phyloP scores from a whole-genome alignment of 2,797 vertebrate species.

The Periophthalmus magnuspinnatus region DNA sequence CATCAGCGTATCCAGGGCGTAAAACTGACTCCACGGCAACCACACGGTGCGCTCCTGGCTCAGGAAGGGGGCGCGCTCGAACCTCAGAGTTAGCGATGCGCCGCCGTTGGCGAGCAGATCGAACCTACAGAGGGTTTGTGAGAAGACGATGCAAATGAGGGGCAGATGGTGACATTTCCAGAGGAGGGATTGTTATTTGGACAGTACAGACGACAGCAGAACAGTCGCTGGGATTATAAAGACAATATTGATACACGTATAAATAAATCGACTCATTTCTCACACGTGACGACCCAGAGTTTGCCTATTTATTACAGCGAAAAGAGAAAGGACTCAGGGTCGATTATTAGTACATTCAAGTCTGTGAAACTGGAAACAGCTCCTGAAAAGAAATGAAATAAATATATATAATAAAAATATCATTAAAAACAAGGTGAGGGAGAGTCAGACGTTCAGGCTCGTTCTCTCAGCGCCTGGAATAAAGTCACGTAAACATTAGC shows the following conservation, averaged over 20 bases:
- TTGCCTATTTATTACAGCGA: conserved; percentile 26
- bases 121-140: conserved; percentile 83
- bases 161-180: conserved; percentile 53
- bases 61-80: conserved; percentile 95
- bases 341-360: conserved; percentile 32
- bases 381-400: conserved; percentile 54
- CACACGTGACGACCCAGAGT: conserved; percentile 19
- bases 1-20: conserved; percentile 97
- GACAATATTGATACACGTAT: neutral
- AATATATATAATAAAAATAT: conserved; percentile 21
- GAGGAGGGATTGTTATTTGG: conserved; percentile 44
- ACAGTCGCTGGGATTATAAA: neutral
- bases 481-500: conserved; percentile 51
- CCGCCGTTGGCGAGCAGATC: conserved; percentile 97
- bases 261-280: conserved; percentile 4
- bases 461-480: conserved; percentile 55
- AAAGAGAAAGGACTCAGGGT: conserved; percentile 29
- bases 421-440: conserved; percentile 35
- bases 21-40: conserved; percentile 98
- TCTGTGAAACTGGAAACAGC: conserved; percentile 22
- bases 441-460: conserved; percentile 28
- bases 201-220: conserved; percentile 29
- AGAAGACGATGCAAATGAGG: conserved; percentile 70
- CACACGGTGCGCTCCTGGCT: conserved; percentile 97
- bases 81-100: conserved; percentile 91